These are phyloP conservation scores for Euzophera pinguis DNA, from an alignment of 2,888 invertebrate species.

Conservation along the genomic window DNA sequence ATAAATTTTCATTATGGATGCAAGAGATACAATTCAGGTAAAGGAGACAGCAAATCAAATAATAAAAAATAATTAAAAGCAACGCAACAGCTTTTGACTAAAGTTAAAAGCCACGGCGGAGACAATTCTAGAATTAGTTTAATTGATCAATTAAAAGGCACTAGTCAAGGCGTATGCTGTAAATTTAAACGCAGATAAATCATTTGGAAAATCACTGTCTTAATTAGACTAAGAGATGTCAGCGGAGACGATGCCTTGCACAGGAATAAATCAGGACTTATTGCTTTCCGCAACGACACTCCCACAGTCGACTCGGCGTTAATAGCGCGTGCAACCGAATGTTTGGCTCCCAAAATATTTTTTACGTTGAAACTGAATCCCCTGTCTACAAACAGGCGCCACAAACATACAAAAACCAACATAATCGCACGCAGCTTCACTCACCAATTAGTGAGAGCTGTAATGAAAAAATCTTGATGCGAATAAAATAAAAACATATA, in stretches of 20 bases:
- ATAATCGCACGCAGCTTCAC: conserved; percentile 45
- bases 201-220: conserved; percentile 57
- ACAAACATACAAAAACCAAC: conserved; percentile 45
- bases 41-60: not conserved
- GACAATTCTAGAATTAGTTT: conserved; percentile 20
- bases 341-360: conserved; percentile 49
- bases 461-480: conserved; percentile 5
- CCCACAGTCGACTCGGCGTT: conserved; percentile 70
- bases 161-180: conserved; percentile 26
- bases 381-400: conserved; percentile 55
- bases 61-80: not conserved
- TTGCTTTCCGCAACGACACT: conserved; percentile 74
- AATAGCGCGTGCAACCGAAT: conserved; percentile 77
- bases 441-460: conserved; percentile 47
- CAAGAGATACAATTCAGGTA: not conserved
- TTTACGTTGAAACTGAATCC: conserved; percentile 61
- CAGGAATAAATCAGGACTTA: conserved; percentile 69
- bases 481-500: conserved; percentile 26
- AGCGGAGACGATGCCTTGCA: conserved; percentile 55
- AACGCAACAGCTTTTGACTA: conserved; percentile 1
- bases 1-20: not conserved
- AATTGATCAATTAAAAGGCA: conserved; percentile 32
- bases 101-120: conserved; percentile 9
- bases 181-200: conserved; percentile 51
- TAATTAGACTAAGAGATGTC: conserved; percentile 71